Percentiles rank a stretch among this genome's conserved stretches.
These are phyloP conservation scores for Odontothrips loti DNA, from an alignment of 2,888 invertebrate genomes.

Conservation along the genomic window DNA sequence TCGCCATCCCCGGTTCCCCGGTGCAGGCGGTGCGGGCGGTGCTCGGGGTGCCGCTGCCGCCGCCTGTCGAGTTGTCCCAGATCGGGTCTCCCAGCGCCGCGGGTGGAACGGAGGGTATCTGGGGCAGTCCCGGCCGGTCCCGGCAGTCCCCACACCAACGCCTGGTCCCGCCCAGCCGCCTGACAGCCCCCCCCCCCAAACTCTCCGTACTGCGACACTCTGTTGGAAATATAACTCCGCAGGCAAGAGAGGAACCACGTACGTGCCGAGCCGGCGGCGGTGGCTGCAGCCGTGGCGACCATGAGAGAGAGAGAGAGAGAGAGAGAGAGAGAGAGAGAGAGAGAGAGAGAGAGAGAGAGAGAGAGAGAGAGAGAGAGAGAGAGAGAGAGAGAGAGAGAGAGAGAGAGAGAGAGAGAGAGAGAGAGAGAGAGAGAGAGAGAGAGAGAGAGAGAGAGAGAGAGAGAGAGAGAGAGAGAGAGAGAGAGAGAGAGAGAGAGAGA, in stretches of 20 bases:
- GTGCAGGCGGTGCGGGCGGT: no score
- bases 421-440: neutral
- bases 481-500: neutral
- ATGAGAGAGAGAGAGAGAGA: conserved; percentile 2
- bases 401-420: neutral
- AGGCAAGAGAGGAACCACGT: neutral
- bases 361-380: neutral
- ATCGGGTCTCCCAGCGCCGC: no score
- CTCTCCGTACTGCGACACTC: neutral
- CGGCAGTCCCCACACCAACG: neutral
- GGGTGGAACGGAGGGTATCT: neutral
- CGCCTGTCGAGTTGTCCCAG: no score
- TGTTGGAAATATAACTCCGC: no score
- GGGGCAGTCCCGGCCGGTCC: neutral
- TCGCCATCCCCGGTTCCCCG: no score
- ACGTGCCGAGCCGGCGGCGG: neutral
- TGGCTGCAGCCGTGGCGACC: neutral
- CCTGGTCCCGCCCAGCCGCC: neutral
- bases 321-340: neutral
- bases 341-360: neutral
- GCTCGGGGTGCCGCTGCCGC: no score
- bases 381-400: neutral
- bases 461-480: neutral
- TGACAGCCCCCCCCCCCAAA: neutral
- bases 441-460: neutral